Base-by-base conservation (phyloP, 2,888 invertebrate genomes). In the Embidobia sp. region DNA sequence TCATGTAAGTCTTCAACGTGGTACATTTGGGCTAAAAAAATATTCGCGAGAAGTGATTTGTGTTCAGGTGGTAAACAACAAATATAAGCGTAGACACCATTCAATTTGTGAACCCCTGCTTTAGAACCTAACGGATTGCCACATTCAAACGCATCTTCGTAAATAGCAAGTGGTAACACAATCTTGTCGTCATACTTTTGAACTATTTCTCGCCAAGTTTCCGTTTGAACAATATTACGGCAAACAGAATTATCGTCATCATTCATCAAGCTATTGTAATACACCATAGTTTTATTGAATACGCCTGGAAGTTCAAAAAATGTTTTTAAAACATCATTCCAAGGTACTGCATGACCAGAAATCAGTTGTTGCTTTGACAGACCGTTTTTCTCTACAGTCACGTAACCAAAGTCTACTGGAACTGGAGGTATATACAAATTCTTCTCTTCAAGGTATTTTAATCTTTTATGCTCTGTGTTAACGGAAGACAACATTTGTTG, bases 111-210 rank as follows among this genome's bases (percentile, higher is more conserved):
- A 7, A 44, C 0, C 0, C 35, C 57, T 5, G 29, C 31, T 19
- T 57, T 42, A 8, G 44, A 0, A 0, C 57, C 57, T 18, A 57
- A 19, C 7, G 42, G 44, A 11, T 57, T 57, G 3, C 29, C 57
- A 31, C 29, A 18, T 44, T 57, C 57, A 29, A 57, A 57, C 0
- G 42, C 44, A 29, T 57, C 57, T 22, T 57, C 57, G n/a, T 57
- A 57, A 0, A 55, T 3, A 10, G 40, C 40, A 1, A 55, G 6
- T 10, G 55, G 55, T 16, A 55, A 7, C 16, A 40, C 27, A 55
- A 55, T 16, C 7, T 55, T 55, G 10, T 29, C 10, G 1, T 3
- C 2, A 51, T 35, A 35, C 4, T 35, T 0, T 10, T 51, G 4
- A 22, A 8, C 10, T 7, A 22, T 8, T 2, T 11, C 0, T 55